These are phyloP conservation scores for Drosophila anomalipes DNA, from an alignment of 2,888 invertebrate species.

Conservation along the genomic window DNA sequence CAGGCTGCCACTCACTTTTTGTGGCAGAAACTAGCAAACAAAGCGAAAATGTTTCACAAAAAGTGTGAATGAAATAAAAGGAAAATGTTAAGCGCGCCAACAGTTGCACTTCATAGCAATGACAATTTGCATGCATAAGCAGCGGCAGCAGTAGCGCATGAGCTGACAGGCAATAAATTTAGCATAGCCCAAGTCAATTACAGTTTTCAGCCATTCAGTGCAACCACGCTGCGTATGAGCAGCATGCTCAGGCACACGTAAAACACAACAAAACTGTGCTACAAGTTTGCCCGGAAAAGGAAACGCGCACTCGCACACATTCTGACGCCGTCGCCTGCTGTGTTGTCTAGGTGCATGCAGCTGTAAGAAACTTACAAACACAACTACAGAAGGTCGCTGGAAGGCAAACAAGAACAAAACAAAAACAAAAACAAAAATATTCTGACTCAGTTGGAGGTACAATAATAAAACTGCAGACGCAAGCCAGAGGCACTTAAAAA, in stretches of 20 bases:
- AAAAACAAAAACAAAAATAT: conserved; percentile 9
- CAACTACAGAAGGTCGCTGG: conserved; percentile 38
- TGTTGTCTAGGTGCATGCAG: conserved; percentile 61
- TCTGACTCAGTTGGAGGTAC: neutral
- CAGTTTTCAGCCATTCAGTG: conserved; percentile 51
- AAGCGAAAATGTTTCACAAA: conserved; percentile 27
- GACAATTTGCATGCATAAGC: conserved; percentile 77
- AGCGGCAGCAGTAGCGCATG: conserved; percentile 30
- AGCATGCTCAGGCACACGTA: conserved; percentile 25
- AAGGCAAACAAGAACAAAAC: conserved; percentile 31
- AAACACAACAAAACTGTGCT: conserved; percentile 18
- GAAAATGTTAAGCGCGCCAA: conserved; percentile 22
- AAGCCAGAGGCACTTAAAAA: conserved; percentile 63
- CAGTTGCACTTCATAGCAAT: conserved; percentile 54
- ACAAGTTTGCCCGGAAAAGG: conserved; percentile 50
- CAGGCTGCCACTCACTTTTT: conserved; percentile 68
- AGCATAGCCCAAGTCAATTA: conserved; percentile 73
- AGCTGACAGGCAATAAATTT: conserved; percentile 72
- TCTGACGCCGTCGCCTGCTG: conserved; percentile 29
- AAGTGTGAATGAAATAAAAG: conserved; percentile 9
- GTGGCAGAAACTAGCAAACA: conserved; percentile 47
- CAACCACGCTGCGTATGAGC: conserved; percentile 58
- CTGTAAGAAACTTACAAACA: conserved; percentile 47
- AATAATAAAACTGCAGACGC: conserved; percentile 26
- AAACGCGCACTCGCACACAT: conserved; percentile 29